Base-by-base conservation (phyloP, 2,113 vertebrate species). In the Montifringilla adamsi region DNA sequence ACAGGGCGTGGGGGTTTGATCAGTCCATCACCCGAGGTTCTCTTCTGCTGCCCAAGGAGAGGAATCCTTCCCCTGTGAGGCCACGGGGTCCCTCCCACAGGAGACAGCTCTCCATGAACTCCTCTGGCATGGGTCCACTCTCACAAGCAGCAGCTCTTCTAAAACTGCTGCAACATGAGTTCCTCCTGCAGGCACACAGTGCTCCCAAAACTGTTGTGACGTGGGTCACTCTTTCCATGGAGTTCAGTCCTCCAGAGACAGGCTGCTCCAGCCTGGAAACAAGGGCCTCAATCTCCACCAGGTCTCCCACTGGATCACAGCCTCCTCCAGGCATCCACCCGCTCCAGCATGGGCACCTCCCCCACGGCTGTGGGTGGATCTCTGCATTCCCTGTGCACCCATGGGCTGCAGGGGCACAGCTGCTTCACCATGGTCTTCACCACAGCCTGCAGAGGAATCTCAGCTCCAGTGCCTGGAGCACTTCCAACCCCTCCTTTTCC, bases 391-490 rank as follows among this genome's bases (percentile, higher is more conserved):
- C 67, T 3, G 12, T 21, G 46, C n/a, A 28, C 67, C 67, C 67
- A 11, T 1, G 47, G 67, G 67, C 26, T 69, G 47, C 67, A 50
- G 47, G 44, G 19, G 13, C 27, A 35, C 44, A 28, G n/a, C 33
- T 21, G n/a, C 26, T 28, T 28, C 66, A 21, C n/a, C 46, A 7
- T 7, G 35, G 47, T 39, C 47, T 16, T 16, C 68, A 16, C 14
- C 35, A 39, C 3, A 11, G 47, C 35, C 20, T 52, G 68, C 68
- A 41, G 68, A 72, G 68, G 35, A 33, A 41, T 23, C 49, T 33
- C 1, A 0, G 49, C 49, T 53, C 28, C 2, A 1, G 6, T 2
- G 11, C 37, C 49, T 53, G 69, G 28, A 72, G 37, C 28, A 33
- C 5, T 6, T 41, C 49, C 22, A 27, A 11, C 16, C 14, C 9